These are phyloP conservation scores for Sebastes schlegelii DNA, from an alignment of 2,113 vertebrate species.

Conservation along the genomic window DNA sequence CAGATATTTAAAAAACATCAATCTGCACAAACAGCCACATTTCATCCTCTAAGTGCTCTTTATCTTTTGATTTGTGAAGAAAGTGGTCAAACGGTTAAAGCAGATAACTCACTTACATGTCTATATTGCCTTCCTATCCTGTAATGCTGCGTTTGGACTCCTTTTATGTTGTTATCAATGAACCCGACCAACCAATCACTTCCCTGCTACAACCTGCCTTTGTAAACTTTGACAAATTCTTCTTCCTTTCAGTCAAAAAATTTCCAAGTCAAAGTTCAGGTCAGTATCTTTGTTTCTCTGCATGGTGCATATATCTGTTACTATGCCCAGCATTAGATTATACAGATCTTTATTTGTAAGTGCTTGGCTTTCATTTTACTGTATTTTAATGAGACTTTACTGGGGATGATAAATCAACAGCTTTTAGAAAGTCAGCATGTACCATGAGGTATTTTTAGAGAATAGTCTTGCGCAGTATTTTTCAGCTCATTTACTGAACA, in stretches of 20 bases:
- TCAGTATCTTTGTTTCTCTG: conserved; percentile 83
- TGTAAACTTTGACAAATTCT: conserved; percentile 50
- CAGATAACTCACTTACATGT: not conserved
- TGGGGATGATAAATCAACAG: conserved; percentile 61
- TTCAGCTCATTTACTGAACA: conserved; percentile 66
- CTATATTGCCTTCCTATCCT: not conserved
- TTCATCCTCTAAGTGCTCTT: not conserved
- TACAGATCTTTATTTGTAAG: conserved; percentile 31
- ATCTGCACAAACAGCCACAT: not conserved
- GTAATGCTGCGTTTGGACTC: not conserved
- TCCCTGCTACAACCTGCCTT: conserved; percentile 9
- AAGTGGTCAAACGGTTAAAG: not conserved
- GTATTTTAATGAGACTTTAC: conserved; percentile 64
- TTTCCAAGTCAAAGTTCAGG: conserved; percentile 99
- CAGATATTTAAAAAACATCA: not conserved
- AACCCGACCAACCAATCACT: not conserved
- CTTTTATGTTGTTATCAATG: not conserved
- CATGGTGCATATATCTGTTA: conserved; percentile 21
- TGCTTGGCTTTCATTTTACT: conserved; percentile 58
- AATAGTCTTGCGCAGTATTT: conserved; percentile 63
- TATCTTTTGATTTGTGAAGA: not conserved
- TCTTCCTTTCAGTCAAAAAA: conserved; percentile 92
- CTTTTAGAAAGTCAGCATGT: conserved; percentile 76
- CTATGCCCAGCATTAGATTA: conserved; percentile 24
- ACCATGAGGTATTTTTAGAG: conserved; percentile 64